phyloP scores from a whole-genome alignment of 1,140 invertebrate genomes.

The Leptinotarsa texana region DNA sequence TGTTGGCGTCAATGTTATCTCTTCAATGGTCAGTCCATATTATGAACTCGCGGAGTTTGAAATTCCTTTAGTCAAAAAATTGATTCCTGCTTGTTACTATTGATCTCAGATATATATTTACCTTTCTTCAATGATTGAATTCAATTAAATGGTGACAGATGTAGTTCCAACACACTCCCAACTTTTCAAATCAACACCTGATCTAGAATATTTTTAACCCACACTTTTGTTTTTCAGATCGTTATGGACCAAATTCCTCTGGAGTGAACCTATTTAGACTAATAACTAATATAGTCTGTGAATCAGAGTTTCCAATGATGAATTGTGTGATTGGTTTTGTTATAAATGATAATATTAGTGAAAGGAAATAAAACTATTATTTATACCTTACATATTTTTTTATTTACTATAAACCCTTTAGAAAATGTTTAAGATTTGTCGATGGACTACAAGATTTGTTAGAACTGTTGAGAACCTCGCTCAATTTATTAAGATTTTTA shows the following conservation, averaged over 20 bases:
- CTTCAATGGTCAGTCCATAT: too few relatives aligned
- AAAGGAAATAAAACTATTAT: constrained; percentile 27
- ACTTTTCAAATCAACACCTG: background rate
- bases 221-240: constrained; percentile 58
- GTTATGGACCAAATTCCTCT: constrained; percentile 65
- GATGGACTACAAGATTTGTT: background rate
- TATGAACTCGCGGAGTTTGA: too few relatives aligned
- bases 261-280: constrained; percentile 53
- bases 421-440: constrained; percentile 28
- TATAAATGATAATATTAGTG: constrained; percentile 27
- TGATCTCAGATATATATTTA: too few relatives aligned
- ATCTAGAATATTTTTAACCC: background rate
- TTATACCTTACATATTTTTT: constrained; percentile 27
- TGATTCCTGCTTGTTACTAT: too few relatives aligned
- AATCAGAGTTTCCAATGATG: constrained; percentile 31
- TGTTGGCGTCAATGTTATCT: too few relatives aligned
- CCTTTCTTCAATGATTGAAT: too few relatives aligned
- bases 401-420: constrained; percentile 28
- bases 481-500: constrained; percentile 26
- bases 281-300: constrained; percentile 4
- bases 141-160: too few relatives aligned
- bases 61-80: too few relatives aligned
- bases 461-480: constrained; percentile 16
- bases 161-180: too few relatives aligned
- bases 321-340: constrained; percentile 11